Evolutionary conservation across 2,888 invertebrate genomes (phyloP).

Genomic region (Apamea epomidion): DNA sequence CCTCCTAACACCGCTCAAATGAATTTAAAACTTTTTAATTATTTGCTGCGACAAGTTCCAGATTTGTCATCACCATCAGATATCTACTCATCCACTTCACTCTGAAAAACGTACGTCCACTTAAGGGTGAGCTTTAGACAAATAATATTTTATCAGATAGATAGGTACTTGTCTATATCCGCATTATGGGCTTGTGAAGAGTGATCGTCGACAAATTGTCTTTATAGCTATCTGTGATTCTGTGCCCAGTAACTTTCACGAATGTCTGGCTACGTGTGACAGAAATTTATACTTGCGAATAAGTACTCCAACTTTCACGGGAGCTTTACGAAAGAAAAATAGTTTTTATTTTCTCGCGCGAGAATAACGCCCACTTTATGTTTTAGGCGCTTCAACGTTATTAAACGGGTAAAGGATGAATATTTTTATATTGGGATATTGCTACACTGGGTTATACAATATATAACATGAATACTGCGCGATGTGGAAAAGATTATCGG

Average conservation of each 20-base stretch:
- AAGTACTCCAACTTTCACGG: slow-evolving; percentile 70
- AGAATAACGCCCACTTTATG: slow-evolving; percentile 66
- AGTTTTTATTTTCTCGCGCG: slow-evolving; percentile 66
- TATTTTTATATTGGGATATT: slow-evolving; percentile 68
- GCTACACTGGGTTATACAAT: slow-evolving; percentile 19
- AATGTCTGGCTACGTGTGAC: slow-evolving; percentile 64
- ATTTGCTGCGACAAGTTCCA: slow-evolving; percentile 76
- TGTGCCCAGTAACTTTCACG: slow-evolving; percentile 54
- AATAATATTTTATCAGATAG: slow-evolving; percentile 25
- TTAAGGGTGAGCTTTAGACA: slow-evolving; percentile 9
- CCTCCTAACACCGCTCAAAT: slow-evolving; percentile 78
- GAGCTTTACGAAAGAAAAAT: slow-evolving; percentile 70
- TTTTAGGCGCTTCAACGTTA: slow-evolving; percentile 68
- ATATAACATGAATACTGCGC: slow-evolving; percentile 52
- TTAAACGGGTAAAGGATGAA: slow-evolving; percentile 67
- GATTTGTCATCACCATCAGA: slow-evolving; percentile 72
- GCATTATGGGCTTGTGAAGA: slow-evolving; percentile 44
- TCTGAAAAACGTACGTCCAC: slow-evolving; percentile 9
- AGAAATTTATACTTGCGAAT: slow-evolving; percentile 74
- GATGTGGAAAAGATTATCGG: slow-evolving; percentile 72
- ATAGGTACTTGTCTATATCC: slow-evolving; percentile 35
- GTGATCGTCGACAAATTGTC: slow-evolving; percentile 60
- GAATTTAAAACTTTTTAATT: slow-evolving; percentile 85
- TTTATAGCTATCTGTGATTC: slow-evolving; percentile 51
- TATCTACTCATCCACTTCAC: slow-evolving; percentile 27